Evolutionary conservation across 2,888 invertebrate genomes (phyloP), one percentile per base, ranked within the genome.

Genomic region (Ariolimax columbianus): DNA sequence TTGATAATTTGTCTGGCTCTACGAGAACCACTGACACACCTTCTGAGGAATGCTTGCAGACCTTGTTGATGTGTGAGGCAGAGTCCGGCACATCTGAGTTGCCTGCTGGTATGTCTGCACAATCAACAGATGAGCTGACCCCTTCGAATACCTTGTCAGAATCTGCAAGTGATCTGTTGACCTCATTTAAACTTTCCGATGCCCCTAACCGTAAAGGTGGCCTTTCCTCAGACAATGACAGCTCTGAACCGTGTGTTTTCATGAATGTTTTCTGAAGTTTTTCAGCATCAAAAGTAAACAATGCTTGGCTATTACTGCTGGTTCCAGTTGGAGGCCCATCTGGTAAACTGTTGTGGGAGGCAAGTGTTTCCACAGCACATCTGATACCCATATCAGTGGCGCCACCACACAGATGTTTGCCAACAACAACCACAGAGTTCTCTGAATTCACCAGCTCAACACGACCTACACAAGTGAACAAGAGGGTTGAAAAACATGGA

Each of bases 331-430:
- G 19, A 19, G 51, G 36, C 1, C 14, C 33, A 75, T 47, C 9
- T 33, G 51, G 51, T 1, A 23, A 51, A 17, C 19, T 11, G 33
- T 66, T 63, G 19, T 43, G n/a, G 19, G 30, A n/a, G 6, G 30
- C 43, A 36, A 85, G 59, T n/a, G 86, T 79, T 43, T 83, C 66
- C 17, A 83, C 66, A n/a, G 82, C 82, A 79, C 83, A 86, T 73
- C 85, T 86, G 92, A 97, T 97, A 78, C 85, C 85, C 82, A 85
- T 77, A 72, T 85, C 97, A 82, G 97, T 98, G 63, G 98, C 98
- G 47, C 95, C 96, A 0, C 98, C 98, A 94, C 98, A 98, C 68
- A 98, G 95, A 94, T 98, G 98, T 94, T 98, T 98, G 1, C 97
- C 97, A 38, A 97, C 94, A 0, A 96, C 97, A 73, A 97, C 95